These are phyloP conservation scores for Cephus sareptanus DNA, from an alignment of 2,888 invertebrate species.

Conservation along the genomic window DNA sequence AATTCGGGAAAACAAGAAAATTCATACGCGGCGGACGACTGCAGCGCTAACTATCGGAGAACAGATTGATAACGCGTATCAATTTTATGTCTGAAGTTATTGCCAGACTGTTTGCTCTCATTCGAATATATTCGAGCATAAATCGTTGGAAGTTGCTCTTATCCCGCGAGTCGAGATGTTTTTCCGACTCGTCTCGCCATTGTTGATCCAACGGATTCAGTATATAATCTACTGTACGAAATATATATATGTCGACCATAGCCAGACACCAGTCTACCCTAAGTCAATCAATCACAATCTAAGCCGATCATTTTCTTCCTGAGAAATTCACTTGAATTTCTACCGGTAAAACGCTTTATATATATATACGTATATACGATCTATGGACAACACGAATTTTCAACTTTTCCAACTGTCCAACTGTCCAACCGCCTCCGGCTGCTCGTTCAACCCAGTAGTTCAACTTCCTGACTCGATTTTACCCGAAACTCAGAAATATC, in stretches of 20 bases:
- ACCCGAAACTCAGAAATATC: no score
- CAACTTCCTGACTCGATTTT: no score
- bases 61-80: slow-evolving; percentile 41
- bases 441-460: no score
- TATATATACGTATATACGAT: not conserved
- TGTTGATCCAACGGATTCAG: slow-evolving; percentile 20
- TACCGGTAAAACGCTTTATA: not conserved
- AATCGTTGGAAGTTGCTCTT: slow-evolving; percentile 32
- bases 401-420: no score
- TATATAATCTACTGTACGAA: not conserved
- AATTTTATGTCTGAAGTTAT: slow-evolving; percentile 53
- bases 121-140: slow-evolving; percentile 50
- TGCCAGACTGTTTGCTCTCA: slow-evolving; percentile 51
- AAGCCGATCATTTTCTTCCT: slow-evolving; percentile 2
- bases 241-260: not conserved
- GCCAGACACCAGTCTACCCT: not conserved
- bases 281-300: slow-evolving; percentile 17
- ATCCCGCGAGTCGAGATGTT: slow-evolving; percentile 27
- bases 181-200: slow-evolving; percentile 26
- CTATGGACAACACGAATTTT: no score
- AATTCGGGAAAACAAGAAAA: no score
- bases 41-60: not conserved
- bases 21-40: not conserved
- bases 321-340: not conserved
- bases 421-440: no score